Percentiles rank a stretch among this genome's conserved stretches.
phyloP scores from a whole-genome alignment of 2,113 vertebrate genomes.

The Bos javanicus region DNA sequence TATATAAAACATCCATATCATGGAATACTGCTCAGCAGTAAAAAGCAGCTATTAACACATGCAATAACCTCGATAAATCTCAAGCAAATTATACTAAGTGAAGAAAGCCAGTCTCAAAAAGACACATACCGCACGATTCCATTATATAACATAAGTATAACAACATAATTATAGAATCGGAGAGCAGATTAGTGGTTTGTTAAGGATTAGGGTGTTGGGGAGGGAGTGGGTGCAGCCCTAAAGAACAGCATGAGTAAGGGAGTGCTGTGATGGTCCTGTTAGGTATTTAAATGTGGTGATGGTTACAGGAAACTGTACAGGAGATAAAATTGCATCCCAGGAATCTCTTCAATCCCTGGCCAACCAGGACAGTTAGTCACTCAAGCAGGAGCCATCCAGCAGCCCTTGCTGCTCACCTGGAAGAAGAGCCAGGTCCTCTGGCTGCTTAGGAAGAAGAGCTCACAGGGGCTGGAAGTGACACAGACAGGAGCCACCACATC shows the following conservation, averaged over 20 bases:
- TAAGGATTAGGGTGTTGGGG: neutral
- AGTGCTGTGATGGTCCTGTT: neutral
- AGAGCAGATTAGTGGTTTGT: neutral
- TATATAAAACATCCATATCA: neutral
- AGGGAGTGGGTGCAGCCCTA: neutral
- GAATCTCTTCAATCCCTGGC: neutral
- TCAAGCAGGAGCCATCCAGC: neutral
- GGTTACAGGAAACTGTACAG: neutral
- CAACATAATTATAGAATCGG: conserved; percentile 11
- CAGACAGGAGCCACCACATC: neutral
- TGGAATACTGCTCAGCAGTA: neutral
- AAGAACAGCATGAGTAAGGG: neutral
- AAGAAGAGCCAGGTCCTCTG: neutral
- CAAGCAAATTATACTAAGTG: conserved; percentile 3
- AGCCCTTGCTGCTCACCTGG: neutral
- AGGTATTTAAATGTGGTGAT: neutral
- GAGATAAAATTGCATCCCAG: neutral
- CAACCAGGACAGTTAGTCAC: neutral
- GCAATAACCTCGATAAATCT: neutral
- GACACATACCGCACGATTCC: neutral
- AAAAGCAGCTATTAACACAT: neutral
- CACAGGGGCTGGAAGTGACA: neutral
- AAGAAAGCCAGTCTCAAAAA: conserved; percentile 38
- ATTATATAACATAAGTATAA: conserved; percentile 4
- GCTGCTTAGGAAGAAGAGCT: neutral